Percentiles rank a stretch among this genome's conserved stretches.
Evolutionary conservation across 2,888 invertebrate genomes (phyloP).

Genomic region (Dryobota labecula): DNA sequence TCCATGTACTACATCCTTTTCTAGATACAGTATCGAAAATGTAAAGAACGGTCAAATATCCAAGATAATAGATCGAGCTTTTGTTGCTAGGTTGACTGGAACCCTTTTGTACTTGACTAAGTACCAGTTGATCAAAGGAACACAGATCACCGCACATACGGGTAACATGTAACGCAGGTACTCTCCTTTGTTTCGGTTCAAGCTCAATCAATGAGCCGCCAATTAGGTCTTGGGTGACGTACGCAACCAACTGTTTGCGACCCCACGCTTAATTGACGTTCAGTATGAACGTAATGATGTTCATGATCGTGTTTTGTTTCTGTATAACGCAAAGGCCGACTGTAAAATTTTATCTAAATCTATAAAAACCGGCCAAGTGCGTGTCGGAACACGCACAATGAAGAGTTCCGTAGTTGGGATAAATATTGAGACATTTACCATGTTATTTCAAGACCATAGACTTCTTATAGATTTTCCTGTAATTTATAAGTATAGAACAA

Average conservation of each 20-base stretch:
- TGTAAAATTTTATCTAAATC: too few relatives aligned
- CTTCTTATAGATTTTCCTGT: too few relatives aligned
- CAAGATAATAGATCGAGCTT: background rate
- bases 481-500: too few relatives aligned
- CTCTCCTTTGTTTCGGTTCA: constrained; percentile 16
- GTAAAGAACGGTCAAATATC: background rate
- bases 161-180: background rate
- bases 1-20: background rate
- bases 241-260: constrained; percentile 14
- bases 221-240: constrained; percentile 16
- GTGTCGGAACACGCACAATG: too few relatives aligned
- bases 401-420: too few relatives aligned
- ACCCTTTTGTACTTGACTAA: background rate
- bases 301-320: constrained; percentile 12
- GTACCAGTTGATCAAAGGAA: constrained; percentile 24
- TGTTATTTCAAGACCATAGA: too few relatives aligned
- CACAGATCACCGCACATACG: constrained; percentile 24
- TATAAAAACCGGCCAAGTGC: too few relatives aligned
- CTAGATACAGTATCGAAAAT: background rate
- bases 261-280: constrained; percentile 16
- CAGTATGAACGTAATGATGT: constrained; percentile 24
- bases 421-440: too few relatives aligned
- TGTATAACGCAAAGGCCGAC: background rate
- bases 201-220: constrained; percentile 25
- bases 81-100: constrained; percentile 3